phyloP scores from a whole-genome alignment of 2,888 invertebrate genomes.

The Erannis defoliaria region DNA sequence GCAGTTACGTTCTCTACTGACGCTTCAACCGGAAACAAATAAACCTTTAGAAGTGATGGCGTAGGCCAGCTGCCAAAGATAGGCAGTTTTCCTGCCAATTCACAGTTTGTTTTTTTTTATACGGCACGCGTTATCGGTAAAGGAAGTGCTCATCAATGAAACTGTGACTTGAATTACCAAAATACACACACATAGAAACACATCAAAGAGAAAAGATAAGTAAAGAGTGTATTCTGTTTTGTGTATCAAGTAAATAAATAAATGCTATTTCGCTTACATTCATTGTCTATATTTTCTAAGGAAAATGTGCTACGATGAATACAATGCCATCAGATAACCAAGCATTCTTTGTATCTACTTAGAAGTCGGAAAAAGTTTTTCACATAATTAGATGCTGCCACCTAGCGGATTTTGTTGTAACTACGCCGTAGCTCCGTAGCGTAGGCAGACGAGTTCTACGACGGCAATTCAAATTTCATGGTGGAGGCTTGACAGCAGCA shows the following conservation, averaged over 20 bases:
- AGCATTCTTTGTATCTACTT: too few species aligned
- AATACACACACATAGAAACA: constrained; percentile 8
- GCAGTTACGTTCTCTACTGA: constrained; percentile 10
- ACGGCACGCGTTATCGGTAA: constrained; percentile 34
- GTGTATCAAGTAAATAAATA: too few species aligned
- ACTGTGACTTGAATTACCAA: constrained; percentile 36
- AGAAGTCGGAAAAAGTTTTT: background rate
- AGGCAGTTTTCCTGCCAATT: constrained; percentile 34
- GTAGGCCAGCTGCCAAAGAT: constrained; percentile 9
- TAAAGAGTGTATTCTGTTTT: too few species aligned
- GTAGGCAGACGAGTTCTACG: background rate
- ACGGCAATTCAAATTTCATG: constrained; percentile 21
- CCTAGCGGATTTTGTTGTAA: constrained; percentile 33
- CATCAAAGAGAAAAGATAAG: too few species aligned
- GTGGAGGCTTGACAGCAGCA: background rate
- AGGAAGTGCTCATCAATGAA: constrained; percentile 33
- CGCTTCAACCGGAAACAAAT: constrained; percentile 3
- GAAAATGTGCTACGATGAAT: too few species aligned
- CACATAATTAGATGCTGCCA: constrained; percentile 24
- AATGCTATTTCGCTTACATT: constrained; percentile 6
- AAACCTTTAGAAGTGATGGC: constrained; percentile 18
- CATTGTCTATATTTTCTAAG: background rate
- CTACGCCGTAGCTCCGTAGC: constrained; percentile 25
- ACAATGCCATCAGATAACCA: too few species aligned
- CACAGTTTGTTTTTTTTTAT: constrained; percentile 32